A percentile compares a stretch with the other conserved stretches of the same genome.
phyloP scores from a whole-genome alignment of 2,888 invertebrate genomes.

The Acleris holmiana region DNA sequence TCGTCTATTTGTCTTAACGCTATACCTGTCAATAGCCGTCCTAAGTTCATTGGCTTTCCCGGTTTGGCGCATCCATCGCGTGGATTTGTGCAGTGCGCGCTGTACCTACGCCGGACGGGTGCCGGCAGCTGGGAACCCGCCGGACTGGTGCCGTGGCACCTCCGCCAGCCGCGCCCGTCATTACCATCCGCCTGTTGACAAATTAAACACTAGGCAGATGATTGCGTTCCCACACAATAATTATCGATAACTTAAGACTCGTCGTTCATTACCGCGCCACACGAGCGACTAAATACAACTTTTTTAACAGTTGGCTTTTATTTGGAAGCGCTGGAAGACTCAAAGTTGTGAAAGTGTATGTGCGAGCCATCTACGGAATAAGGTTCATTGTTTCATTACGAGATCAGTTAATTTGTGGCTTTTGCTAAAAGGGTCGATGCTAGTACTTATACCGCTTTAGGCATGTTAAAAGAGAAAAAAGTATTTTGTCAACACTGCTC shows the following conservation, averaged over 20 bases:
- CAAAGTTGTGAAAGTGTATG: too few relatives aligned
- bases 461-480: too few relatives aligned
- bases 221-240: slow-evolving; percentile 32
- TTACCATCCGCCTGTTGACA: slow-evolving; percentile 81
- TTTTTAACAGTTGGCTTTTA: too few relatives aligned
- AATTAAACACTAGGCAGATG: slow-evolving; percentile 61
- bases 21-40: slow-evolving; percentile 82
- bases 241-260: slow-evolving; percentile 25
- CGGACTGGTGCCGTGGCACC: slow-evolving; percentile 64
- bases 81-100: slow-evolving; percentile 76
- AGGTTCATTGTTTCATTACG: too few relatives aligned
- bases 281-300: too few relatives aligned
- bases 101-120: too few relatives aligned
- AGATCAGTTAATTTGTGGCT: too few relatives aligned
- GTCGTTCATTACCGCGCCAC: background rate
- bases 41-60: slow-evolving; percentile 82
- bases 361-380: too few relatives aligned
- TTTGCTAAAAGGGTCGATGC: too few relatives aligned
- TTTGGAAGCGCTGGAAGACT: too few relatives aligned
- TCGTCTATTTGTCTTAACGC: slow-evolving; percentile 83
- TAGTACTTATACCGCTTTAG: too few relatives aligned
- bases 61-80: slow-evolving; percentile 80
- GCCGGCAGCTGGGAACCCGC: slow-evolving; percentile 55
- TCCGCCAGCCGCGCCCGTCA: slow-evolving; percentile 74
- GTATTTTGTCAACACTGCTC: too few relatives aligned